phyloP scores from a whole-genome alignment of 2,113 vertebrate species.

The Corythornis cristatus region DNA sequence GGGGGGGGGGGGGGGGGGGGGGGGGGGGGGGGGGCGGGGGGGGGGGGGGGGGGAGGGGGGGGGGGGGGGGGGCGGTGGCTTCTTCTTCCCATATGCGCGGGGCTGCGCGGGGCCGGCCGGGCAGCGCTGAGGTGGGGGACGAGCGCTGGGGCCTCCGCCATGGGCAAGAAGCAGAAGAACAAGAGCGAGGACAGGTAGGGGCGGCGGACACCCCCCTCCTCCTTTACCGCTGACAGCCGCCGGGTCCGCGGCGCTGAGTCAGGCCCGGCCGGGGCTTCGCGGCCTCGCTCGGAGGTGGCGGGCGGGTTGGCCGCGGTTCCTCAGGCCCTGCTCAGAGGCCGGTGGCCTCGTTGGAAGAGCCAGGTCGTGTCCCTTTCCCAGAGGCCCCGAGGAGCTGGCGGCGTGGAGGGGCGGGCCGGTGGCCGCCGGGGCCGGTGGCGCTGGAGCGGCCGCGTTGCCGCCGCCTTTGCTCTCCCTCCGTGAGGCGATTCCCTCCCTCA shows the following conservation, averaged over 20 bases:
- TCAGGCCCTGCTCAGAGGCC: background rate
- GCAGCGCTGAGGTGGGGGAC: background rate
- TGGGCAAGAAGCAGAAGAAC: constrained; percentile 86
- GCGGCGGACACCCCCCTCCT: background rate
- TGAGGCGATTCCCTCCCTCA: background rate
- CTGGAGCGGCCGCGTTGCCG: background rate
- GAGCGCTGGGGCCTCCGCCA: constrained; percentile 5
- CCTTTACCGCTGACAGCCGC: background rate
- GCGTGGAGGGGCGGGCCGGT: background rate
- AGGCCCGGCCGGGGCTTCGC: constrained; percentile 11
- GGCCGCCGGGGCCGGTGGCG: background rate
- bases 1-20: no score
- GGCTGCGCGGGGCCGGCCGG: background rate
- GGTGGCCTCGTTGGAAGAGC: background rate
- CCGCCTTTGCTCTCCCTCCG: background rate
- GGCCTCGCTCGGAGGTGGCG: background rate
- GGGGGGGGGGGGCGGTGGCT: background rate
- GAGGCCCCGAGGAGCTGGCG: background rate
- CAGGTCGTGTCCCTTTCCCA: background rate
- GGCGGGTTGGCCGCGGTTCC: background rate
- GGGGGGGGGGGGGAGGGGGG: no score
- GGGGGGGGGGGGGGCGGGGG: no score
- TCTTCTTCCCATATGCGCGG: constrained; percentile 23
- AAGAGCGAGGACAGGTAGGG: constrained; percentile 80
- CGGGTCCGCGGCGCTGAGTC: constrained; percentile 36